Base-by-base conservation (phyloP, 2,113 vertebrate species). In the Toxotes chatareus region DNA sequence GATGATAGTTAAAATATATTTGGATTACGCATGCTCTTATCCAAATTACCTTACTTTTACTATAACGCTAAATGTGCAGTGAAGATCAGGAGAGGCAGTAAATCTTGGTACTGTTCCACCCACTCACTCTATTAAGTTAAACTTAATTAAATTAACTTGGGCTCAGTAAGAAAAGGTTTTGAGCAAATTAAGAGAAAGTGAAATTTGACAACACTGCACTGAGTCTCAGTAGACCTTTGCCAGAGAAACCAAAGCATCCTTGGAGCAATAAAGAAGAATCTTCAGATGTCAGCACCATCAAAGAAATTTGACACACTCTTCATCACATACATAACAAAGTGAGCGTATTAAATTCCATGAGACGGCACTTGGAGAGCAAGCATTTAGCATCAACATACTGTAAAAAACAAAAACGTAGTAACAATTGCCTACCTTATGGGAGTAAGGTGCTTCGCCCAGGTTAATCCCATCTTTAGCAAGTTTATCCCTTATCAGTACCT, bases 401-500 rank as follows among this genome's bases (percentile, higher is more conserved):
- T 60, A 36, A 69, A 56, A n/a, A 1, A 23, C 4, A 31, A 56
- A 42, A 27, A 27, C 27, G 27, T 27, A 27, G 32, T n/a, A 27
- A 19, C 60, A 31, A 3, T 1, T 1, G 59, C 90, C 67, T 93
- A 99, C 98, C 97, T 98, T 96, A 90, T 95, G 94, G 64, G 96
- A 97, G 94, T 96, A 98, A 1, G 98, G 97, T 0, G 95, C 94
- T 64, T 96, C 95, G 76, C 97, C 96, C 62, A 98, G 95, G 93
- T 98, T 95, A 89, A 99, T 96, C 19, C 97, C 97, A 83, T 99
- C 98, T 59, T 97, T 97, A 46, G 96, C 89, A 0, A 99, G 96
- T 91, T 99, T 99, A 89, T 99, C 97, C 90, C 97, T 91, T 47
- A 99, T 97, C 95, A 99, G 96, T 72, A 99, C 97, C 93, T 99